phyloP scores from a whole-genome alignment of 2,113 vertebrate species.

The Pan troglodytes region DNA sequence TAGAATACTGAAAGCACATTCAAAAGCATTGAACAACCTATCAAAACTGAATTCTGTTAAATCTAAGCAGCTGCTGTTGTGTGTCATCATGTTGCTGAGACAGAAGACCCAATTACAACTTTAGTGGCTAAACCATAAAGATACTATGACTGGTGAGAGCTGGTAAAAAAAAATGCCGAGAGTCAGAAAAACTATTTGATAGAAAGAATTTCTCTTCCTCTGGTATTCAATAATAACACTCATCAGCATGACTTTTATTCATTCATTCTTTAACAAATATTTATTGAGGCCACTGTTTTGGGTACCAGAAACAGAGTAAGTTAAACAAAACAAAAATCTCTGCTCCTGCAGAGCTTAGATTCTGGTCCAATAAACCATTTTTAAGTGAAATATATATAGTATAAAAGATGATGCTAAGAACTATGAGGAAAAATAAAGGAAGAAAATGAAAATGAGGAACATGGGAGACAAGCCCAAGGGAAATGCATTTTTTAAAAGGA shows the following conservation, averaged over 20 bases:
- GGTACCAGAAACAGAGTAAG: neutral
- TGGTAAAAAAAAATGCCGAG: neutral
- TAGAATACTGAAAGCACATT: conserved; percentile 48
- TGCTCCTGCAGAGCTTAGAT: neutral
- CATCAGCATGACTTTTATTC: conserved; percentile 27
- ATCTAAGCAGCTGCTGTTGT: conserved; percentile 61
- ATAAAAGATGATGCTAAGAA: neutral
- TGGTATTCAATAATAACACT: conserved; percentile 21
- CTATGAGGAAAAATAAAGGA: neutral
- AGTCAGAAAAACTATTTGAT: neutral
- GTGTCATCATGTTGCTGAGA: conserved; percentile 48
- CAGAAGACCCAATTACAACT: conserved; percentile 64
- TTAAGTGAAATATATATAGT: neutral
- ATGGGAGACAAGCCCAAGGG: neutral
- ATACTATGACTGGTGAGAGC: neutral
- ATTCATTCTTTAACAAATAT: conserved; percentile 49
- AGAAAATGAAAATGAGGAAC: neutral
- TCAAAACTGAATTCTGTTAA: conserved; percentile 56
- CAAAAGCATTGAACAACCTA: conserved; percentile 27
- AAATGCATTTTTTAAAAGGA: neutral
- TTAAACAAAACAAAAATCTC: neutral
- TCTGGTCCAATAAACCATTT: neutral
- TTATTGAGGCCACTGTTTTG: neutral
- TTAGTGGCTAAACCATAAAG: conserved; percentile 48
- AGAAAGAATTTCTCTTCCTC: neutral